Percentiles rank a stretch among this genome's conserved stretches.
These are phyloP conservation scores for Notodonta ziczac DNA, from an alignment of 2,888 invertebrate genomes.

Conservation along the genomic window DNA sequence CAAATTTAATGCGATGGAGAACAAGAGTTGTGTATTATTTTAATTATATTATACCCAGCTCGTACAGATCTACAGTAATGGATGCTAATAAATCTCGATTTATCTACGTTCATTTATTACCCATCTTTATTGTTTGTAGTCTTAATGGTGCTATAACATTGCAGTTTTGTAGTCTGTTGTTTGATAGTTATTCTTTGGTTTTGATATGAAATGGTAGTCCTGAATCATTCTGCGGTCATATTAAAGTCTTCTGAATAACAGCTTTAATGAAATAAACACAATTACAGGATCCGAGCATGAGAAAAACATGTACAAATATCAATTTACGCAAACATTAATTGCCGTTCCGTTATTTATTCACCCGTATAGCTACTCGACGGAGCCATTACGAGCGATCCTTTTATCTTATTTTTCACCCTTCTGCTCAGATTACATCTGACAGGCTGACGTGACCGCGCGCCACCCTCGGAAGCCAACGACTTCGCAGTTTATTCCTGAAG, in stretches of 20 bases:
- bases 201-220: no score
- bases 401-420: slow-evolving; percentile 47
- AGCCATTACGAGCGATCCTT: slow-evolving; percentile 32
- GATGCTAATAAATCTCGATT: no score
- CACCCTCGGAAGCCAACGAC: slow-evolving; percentile 36
- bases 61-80: no score
- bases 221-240: no score
- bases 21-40: slow-evolving; percentile 15
- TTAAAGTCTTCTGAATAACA: no score
- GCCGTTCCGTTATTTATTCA: slow-evolving; percentile 3
- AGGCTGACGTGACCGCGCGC: slow-evolving; percentile 37
- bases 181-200: no score
- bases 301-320: not conserved
- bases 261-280: no score
- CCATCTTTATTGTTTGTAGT: no score
- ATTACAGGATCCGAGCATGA: not conserved
- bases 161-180: no score
- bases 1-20: no score
- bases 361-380: slow-evolving; percentile 16
- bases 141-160: no score
- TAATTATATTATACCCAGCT: slow-evolving; percentile 14
- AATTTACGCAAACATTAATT: not conserved
- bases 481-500: slow-evolving; percentile 52
- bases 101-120: no score
- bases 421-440: slow-evolving; percentile 43